Evolutionary conservation across 2,113 vertebrate species (phyloP).

Genomic region (Vimba vimba): DNA sequence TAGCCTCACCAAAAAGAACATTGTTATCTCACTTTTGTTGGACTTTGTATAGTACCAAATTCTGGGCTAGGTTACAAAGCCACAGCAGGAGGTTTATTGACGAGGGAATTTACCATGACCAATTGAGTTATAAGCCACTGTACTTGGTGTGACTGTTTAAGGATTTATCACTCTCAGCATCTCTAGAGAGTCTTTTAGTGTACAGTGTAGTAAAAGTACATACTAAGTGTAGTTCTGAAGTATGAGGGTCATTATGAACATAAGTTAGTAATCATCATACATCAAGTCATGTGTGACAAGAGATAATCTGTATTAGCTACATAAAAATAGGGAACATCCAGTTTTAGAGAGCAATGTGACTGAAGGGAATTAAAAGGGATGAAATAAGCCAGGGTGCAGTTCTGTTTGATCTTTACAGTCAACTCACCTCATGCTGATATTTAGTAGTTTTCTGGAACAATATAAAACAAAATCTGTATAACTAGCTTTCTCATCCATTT

Average conservation of each 20-base stretch:
- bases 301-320: slow-evolving; percentile 38
- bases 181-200: slow-evolving; percentile 39
- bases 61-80: slow-evolving; percentile 48
- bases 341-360: slow-evolving; percentile 9
- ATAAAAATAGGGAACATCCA: slow-evolving; percentile 34
- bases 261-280: slow-evolving; percentile 44
- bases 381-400: slow-evolving; percentile 15
- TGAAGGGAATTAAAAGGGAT: slow-evolving; percentile 21
- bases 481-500: background rate
- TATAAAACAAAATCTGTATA: background rate
- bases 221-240: slow-evolving; percentile 20
- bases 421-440: background rate
- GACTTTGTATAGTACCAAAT: slow-evolving; percentile 43
- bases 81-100: slow-evolving; percentile 52
- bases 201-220: slow-evolving; percentile 25
- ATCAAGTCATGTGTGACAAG: slow-evolving; percentile 36
- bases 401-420: slow-evolving; percentile 36
- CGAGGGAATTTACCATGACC: slow-evolving; percentile 41
- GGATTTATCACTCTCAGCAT: slow-evolving; percentile 38
- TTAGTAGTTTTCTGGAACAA: slow-evolving; percentile 11
- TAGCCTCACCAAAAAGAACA: slow-evolving; percentile 31
- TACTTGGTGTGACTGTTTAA: slow-evolving; percentile 23
- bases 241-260: slow-evolving; percentile 47
- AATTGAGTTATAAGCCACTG: slow-evolving; percentile 41
- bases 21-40: slow-evolving; percentile 45